Evolutionary conservation across 2,113 vertebrate genomes (phyloP).

Genomic region (Laticauda laticaudata): DNA sequence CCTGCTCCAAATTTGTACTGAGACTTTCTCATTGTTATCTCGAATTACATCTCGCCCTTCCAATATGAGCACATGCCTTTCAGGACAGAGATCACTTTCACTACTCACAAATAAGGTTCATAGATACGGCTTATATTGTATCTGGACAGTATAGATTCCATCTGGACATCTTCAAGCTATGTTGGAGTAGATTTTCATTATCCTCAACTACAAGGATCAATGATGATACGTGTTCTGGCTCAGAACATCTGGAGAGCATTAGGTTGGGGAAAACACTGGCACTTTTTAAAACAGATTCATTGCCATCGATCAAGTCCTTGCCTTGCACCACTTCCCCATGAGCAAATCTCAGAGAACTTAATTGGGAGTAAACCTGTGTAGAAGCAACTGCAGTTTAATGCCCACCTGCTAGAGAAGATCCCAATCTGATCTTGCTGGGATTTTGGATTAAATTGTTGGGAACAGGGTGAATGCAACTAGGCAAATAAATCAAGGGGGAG

Average conservation of each 20-base stretch:
- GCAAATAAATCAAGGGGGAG: not conserved
- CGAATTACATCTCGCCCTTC: not conserved
- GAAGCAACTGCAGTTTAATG: not conserved
- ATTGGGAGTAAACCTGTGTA: not conserved
- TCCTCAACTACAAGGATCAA: not conserved
- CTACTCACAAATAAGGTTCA: not conserved
- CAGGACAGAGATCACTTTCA: not conserved
- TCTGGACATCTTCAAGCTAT: not conserved
- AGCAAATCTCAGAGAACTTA: not conserved
- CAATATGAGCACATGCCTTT: not conserved
- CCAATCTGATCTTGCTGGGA: not conserved
- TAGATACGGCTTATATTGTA: not conserved
- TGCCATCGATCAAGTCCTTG: not conserved
- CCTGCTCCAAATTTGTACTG: not conserved
- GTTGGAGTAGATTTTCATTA: not conserved
- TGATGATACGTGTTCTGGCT: not conserved
- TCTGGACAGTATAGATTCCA: not conserved
- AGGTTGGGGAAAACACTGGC: not conserved
- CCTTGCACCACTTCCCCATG: not conserved
- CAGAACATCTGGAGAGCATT: not conserved
- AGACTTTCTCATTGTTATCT: not conserved
- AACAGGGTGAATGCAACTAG: not conserved
- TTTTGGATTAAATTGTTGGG: not conserved
- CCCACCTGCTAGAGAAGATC: not conserved
- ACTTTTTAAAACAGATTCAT: not conserved